Evolutionary conservation across 2,113 vertebrate genomes (phyloP).

Genomic region (Dolichotis patagonum): DNA sequence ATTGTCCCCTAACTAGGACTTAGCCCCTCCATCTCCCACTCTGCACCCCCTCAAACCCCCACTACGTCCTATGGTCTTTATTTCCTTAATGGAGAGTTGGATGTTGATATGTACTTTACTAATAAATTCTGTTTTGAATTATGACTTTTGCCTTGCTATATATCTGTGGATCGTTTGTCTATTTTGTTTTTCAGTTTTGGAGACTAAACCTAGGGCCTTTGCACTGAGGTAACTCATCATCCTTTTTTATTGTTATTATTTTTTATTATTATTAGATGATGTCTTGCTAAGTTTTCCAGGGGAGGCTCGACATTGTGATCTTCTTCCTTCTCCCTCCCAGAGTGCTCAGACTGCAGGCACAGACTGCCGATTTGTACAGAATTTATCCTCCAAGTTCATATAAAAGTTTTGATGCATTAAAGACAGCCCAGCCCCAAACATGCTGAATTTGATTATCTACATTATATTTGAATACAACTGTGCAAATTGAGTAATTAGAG

Average conservation of each 20-base stretch:
- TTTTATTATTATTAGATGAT: background rate
- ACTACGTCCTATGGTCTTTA: background rate
- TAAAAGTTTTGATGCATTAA: background rate
- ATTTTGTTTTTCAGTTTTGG: background rate
- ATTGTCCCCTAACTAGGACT: background rate
- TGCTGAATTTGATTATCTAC: background rate
- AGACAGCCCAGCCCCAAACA: background rate
- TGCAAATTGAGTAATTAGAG: slow-evolving; percentile 35
- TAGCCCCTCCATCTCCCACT: background rate
- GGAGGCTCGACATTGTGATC: background rate
- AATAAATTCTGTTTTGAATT: background rate
- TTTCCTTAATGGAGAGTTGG: background rate
- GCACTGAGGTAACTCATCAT: background rate
- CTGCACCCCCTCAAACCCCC: background rate
- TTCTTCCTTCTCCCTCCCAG: background rate
- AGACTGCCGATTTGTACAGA: background rate
- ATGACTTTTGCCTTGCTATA: background rate
- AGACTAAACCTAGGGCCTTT: background rate
- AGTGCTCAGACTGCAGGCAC: background rate
- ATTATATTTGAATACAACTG: slow-evolving; percentile 9
- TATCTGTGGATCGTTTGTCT: background rate
- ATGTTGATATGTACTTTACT: background rate
- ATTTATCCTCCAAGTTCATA: background rate
- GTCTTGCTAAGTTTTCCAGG: background rate
- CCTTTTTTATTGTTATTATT: background rate